These are phyloP conservation scores for Drosophila infuscata DNA, from an alignment of 2,888 invertebrate genomes.

Conservation along the genomic window DNA sequence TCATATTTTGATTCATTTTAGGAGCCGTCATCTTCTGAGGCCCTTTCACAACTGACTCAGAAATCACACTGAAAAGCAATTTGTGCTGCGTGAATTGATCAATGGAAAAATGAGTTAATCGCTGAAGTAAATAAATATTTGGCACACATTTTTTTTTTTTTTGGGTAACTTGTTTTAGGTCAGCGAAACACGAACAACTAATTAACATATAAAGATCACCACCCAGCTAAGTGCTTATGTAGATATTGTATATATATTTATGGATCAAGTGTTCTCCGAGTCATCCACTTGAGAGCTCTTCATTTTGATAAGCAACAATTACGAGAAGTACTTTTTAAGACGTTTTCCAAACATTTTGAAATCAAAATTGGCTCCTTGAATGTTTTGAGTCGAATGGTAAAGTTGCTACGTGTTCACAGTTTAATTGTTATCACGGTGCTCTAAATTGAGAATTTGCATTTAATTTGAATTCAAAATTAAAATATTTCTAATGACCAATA, in stretches of 20 bases:
- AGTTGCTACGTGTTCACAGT: not conserved
- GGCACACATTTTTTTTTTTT: conserved; percentile 24
- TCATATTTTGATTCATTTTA: conserved; percentile 3
- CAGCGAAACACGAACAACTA: conserved; percentile 33
- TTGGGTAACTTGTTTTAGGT: conserved; percentile 22
- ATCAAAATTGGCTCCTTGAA: not conserved
- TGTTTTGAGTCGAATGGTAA: not conserved
- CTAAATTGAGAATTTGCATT: not conserved
- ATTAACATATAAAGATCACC: conserved; percentile 41
- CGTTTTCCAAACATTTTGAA: conserved; percentile 4
- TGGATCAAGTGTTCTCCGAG: conserved; percentile 20
- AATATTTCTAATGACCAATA: not conserved
- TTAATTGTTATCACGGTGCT: not conserved
- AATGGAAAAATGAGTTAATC: not conserved
- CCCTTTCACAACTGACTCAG: conserved; percentile 43
- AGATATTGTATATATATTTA: conserved; percentile 13
- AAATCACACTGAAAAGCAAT: conserved; percentile 19
- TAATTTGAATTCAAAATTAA: not conserved
- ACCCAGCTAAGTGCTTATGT: conserved; percentile 26
- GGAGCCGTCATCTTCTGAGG: not conserved
- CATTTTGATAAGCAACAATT: not conserved
- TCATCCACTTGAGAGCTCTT: conserved; percentile 33
- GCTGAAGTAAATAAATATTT: conserved; percentile 7
- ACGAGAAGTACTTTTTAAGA: not conserved
- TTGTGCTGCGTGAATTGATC: not conserved